These are phyloP conservation scores for Aphelenchoides fujianensis DNA, from an alignment of 1,140 invertebrate species.

Conservation along the genomic window DNA sequence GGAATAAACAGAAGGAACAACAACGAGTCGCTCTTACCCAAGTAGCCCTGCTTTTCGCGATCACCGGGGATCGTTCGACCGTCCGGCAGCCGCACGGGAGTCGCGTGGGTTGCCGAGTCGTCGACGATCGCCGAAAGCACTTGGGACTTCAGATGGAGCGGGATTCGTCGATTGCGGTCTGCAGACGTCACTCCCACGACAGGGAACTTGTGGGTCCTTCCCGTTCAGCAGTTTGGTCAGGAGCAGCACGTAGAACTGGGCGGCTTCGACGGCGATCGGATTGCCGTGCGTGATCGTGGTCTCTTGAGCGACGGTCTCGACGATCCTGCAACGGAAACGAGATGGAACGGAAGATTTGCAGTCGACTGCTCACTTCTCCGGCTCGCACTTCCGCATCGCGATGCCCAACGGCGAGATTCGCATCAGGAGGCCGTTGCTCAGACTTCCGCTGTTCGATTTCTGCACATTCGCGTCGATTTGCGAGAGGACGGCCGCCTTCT, in stretches of 20 bases:
- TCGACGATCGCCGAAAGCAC: conserved; percentile 21
- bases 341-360: not conserved
- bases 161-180: conserved; percentile 23
- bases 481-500: conserved; percentile 12
- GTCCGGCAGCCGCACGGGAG: conserved; percentile 29
- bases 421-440: conserved; percentile 41
- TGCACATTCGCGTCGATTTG: conserved; percentile 25
- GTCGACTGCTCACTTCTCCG: conserved; percentile 22
- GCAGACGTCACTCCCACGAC: conserved; percentile 21
- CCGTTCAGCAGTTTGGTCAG: conserved; percentile 29
- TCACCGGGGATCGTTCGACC: conserved; percentile 29
- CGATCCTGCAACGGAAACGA: conserved; percentile 23
- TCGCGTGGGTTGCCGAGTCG: not conserved
- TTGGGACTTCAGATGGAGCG: not conserved
- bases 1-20: too few species aligned
- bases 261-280: conserved; percentile 32
- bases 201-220: conserved; percentile 3
- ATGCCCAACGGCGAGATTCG: conserved; percentile 39
- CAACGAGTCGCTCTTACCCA: too few species aligned
- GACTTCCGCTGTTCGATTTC: conserved; percentile 19
- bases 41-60: conserved; percentile 28
- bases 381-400: conserved; percentile 12
- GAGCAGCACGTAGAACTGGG: conserved; percentile 25
- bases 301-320: conserved; percentile 18
- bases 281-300: conserved; percentile 29